Conservation (phyloP, 1,140 invertebrate genomes). For the Neodiprion virginianus region DNA sequence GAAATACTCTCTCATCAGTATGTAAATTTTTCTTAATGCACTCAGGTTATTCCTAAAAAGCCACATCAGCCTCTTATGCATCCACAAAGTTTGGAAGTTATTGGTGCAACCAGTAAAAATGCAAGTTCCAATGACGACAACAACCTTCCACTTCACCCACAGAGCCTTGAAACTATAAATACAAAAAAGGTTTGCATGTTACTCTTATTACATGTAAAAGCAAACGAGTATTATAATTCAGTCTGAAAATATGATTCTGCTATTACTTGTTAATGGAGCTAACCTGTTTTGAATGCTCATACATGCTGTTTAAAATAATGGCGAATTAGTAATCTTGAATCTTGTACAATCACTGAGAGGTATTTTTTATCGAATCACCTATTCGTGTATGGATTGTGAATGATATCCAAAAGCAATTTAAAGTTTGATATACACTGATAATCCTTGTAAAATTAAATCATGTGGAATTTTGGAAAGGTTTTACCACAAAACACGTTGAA, state of each 20-base stretch:
- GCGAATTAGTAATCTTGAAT: too few species aligned
- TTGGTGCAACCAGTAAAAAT: slow-evolving; percentile 57
- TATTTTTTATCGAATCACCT: too few species aligned
- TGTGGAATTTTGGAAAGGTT: slow-evolving; percentile 38
- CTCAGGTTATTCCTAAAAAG: slow-evolving; percentile 56
- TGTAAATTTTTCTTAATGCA: slow-evolving; percentile 9
- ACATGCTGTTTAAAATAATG: too few species aligned
- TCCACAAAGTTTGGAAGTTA: slow-evolving; percentile 59
- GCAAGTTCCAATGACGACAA: slow-evolving; percentile 55
- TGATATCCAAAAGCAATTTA: too few species aligned
- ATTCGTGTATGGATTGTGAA: too few species aligned
- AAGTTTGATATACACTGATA: not conserved
- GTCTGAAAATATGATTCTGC: too few species aligned
- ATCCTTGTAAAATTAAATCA: slow-evolving; percentile 18
- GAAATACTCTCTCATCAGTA: too few species aligned
- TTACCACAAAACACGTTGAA: slow-evolving; percentile 59
- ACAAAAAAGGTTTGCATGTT: slow-evolving; percentile 49
- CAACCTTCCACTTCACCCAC: slow-evolving; percentile 59
- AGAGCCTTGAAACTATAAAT: slow-evolving; percentile 60
- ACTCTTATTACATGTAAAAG: not conserved
- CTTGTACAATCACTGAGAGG: too few species aligned
- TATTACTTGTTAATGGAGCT: not conserved
- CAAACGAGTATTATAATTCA: too few species aligned
- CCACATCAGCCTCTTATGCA: slow-evolving; percentile 54
- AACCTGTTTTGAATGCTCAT: not conserved